Conservation (phyloP, 2,113 vertebrate genomes). For the Erinaceus europaeus region DNA sequence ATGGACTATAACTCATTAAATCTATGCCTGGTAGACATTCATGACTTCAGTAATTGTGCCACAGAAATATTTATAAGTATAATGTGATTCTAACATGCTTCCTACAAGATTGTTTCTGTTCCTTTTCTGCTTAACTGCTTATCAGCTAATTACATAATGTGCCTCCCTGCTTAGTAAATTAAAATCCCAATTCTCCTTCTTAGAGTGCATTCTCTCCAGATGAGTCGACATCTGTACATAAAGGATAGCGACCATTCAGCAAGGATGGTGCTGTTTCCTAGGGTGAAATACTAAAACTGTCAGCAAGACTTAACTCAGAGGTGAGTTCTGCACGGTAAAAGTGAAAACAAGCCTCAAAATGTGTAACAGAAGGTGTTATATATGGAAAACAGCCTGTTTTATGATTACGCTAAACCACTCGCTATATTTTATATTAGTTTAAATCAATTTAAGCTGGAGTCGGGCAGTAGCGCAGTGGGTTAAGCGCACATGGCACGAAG, state of each 20-base stretch:
- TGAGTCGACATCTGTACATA: constrained; percentile 68
- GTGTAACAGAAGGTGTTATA: not conserved
- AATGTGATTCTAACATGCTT: constrained; percentile 15
- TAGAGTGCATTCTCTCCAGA: constrained; percentile 56
- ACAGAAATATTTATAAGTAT: constrained; percentile 46
- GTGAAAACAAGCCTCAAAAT: constrained; percentile 33
- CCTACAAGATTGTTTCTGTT: constrained; percentile 52
- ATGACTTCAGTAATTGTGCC: constrained; percentile 20
- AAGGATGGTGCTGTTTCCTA: constrained; percentile 22
- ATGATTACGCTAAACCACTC: not conserved
- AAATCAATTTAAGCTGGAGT: no score
- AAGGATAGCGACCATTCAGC: constrained; percentile 33
- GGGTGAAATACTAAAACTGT: constrained; percentile 44
- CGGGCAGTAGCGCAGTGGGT: no score
- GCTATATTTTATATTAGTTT: no score
- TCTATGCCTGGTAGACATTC: not conserved
- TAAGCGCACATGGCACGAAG: no score
- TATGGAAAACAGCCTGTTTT: not conserved
- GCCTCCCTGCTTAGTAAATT: constrained; percentile 73
- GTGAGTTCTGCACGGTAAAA: not conserved
- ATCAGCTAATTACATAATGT: constrained; percentile 74
- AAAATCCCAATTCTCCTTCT: constrained; percentile 63
- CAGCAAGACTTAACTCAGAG: constrained; percentile 39
- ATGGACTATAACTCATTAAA: not conserved
- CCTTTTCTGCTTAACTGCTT: constrained; percentile 65